Evolutionary conservation across 92 coral and sea anemone species (phyloP), one percentile per base, ranked within the genome.

Genomic region (Pocillopora grandis): DNA sequence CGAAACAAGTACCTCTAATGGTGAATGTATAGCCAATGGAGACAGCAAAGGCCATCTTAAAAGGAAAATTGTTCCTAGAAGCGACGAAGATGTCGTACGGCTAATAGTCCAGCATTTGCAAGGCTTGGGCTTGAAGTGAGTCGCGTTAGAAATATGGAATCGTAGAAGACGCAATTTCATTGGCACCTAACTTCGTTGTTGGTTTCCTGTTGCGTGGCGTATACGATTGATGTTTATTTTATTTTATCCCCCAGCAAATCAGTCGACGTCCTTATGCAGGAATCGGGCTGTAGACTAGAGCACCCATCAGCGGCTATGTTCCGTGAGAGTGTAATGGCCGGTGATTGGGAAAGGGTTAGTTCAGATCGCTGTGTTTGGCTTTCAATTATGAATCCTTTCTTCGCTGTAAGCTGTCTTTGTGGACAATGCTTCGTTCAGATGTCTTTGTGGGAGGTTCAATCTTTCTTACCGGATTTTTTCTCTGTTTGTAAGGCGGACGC

Each of bases 101-200:
- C 75, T 96, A 82, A 93, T 96, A 88, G 99, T 97, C 23, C 99
- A 96, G 86, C 98, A 96, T 91, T 89, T 96, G 56, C 98, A 95
- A 85, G 98, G 99, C 89, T 87, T 96, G 64, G 99, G 99, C 84
- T 93, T 96, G 79, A 92, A 95, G 99, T 96, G 93, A 96, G 99
- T 91, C 52, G 84, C 71, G 62, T 36, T 82, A 78, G 83, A 75
- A 75, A 57, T 67, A 48, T 64, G 73, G 85, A 66, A 56, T 67
- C 21, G 59, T 58, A 35, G 67, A 76, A 77, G 66, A 48, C 56
- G 60, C 82, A 64, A 66, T 84, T 67, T 76, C 88, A 76, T 84
- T 76, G 83, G 84, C 77, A 79, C 72, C 88, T 42, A 42, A 42
- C 52, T 89, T 86, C 88, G 83, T 88, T 88, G 69, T 62, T 67